Percentiles rank a stretch among this genome's conserved stretches.
Conservation (phyloP, 1,140 invertebrate genomes). For the Rhyacophila brunnea region DNA sequence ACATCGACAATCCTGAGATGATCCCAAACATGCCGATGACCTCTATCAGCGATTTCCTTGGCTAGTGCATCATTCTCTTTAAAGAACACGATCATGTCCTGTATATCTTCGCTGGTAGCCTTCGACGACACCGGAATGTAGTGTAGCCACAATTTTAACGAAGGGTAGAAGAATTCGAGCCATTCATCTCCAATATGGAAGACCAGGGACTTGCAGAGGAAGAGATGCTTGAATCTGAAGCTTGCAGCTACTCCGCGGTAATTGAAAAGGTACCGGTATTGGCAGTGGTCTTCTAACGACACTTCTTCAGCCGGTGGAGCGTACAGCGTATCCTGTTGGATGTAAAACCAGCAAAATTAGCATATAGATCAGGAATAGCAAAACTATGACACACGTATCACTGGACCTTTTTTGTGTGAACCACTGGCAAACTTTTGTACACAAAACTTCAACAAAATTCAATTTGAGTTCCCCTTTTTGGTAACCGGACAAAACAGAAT, state of each 20-base stretch:
- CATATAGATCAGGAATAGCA: too few relatives aligned
- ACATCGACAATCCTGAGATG: slow-evolving; percentile 83
- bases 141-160: slow-evolving; percentile 93
- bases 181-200: slow-evolving; percentile 95
- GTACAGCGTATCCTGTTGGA: slow-evolving; percentile 85
- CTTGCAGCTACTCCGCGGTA: slow-evolving; percentile 95
- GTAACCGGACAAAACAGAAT: too few relatives aligned
- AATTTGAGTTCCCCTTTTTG: too few relatives aligned
- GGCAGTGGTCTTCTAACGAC: slow-evolving; percentile 87
- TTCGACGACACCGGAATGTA: slow-evolving; percentile 84
- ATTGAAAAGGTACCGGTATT: slow-evolving; percentile 94
- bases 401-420: too few relatives aligned
- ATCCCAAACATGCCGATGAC: slow-evolving; percentile 79
- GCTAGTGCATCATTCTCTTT: slow-evolving; percentile 73
- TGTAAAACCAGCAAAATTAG: too few relatives aligned
- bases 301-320: slow-evolving; percentile 82
- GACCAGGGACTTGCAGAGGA: slow-evolving; percentile 91
- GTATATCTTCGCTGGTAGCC: slow-evolving; percentile 65
- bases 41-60: slow-evolving; percentile 78
- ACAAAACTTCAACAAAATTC: too few relatives aligned
- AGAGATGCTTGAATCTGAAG: slow-evolving; percentile 95
- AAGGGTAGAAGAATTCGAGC: slow-evolving; percentile 93
- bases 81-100: slow-evolving; percentile 75
- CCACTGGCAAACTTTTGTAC: too few relatives aligned
- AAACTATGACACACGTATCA: too few relatives aligned